phyloP scores from a whole-genome alignment of 2,113 vertebrate species.

The Egretta garzetta region DNA sequence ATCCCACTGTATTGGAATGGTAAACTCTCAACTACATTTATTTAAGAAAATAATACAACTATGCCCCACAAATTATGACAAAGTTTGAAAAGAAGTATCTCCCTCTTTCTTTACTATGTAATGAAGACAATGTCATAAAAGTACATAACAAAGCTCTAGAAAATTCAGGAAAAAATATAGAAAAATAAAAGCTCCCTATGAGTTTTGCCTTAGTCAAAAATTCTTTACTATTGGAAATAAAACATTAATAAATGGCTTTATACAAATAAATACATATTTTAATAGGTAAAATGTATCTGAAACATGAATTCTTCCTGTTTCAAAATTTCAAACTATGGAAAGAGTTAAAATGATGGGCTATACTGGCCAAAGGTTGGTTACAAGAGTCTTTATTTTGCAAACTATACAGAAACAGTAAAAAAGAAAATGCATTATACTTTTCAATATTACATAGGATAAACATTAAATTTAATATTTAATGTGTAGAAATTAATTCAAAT shows the following conservation, averaged over 20 bases:
- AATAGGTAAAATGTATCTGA: background rate
- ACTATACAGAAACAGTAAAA: slow-evolving; percentile 94
- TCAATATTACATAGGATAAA: slow-evolving; percentile 77
- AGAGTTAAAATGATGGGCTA: slow-evolving; percentile 35
- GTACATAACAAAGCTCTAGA: background rate
- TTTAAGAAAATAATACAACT: slow-evolving; percentile 51
- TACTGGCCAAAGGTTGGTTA: slow-evolving; percentile 78
- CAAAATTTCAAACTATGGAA: background rate
- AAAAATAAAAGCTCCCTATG: background rate
- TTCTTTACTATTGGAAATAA: background rate
- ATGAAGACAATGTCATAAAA: background rate
- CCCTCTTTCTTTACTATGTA: background rate
- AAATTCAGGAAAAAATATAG: slow-evolving; percentile 1
- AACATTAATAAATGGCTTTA: slow-evolving; percentile 16
- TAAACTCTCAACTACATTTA: slow-evolving; percentile 9
- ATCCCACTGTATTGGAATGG: background rate
- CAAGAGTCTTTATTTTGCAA: slow-evolving; percentile 95
- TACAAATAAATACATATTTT: slow-evolving; percentile 48
- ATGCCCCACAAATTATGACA: background rate
- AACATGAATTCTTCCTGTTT: background rate
- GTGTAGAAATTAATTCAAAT: slow-evolving; percentile 65
- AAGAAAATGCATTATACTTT: slow-evolving; percentile 84
- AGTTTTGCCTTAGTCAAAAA: background rate
- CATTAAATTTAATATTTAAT: slow-evolving; percentile 72
- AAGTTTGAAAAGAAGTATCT: background rate